Conservation (phyloP, 1,140 invertebrate genomes). For the Bradynema listronoti region DNA sequence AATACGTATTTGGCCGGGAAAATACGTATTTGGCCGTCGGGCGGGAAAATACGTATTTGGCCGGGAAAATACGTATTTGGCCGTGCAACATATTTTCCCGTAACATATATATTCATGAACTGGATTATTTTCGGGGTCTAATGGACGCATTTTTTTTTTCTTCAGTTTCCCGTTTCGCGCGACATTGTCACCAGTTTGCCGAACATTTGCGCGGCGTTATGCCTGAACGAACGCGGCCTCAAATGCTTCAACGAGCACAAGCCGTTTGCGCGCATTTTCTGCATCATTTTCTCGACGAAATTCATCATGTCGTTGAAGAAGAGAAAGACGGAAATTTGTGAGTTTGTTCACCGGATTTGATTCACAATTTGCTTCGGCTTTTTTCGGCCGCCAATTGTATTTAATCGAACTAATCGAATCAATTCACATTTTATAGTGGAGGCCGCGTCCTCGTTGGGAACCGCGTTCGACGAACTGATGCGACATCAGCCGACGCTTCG, state of each 20-base stretch:
- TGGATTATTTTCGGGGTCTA: no score
- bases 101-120: not conserved
- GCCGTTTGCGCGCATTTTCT: constrained; percentile 77
- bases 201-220: constrained; percentile 82
- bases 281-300: constrained; percentile 59
- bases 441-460: constrained; percentile 64
- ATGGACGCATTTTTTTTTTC: constrained; percentile 70
- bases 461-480: constrained; percentile 86
- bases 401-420: not conserved
- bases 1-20: no score
- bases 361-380: not conserved
- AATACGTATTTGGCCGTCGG: no score
- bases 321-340: constrained; percentile 38
- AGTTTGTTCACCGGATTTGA: not conserved
- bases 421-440: constrained; percentile 4
- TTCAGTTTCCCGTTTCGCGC: constrained; percentile 66
- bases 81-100: no score
- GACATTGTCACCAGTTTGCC: constrained; percentile 81
- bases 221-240: constrained; percentile 75
- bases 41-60: no score
- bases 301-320: constrained; percentile 44
- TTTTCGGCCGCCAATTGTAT: not conserved
- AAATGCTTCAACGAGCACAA: constrained; percentile 72
- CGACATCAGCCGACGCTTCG: constrained; percentile 76
- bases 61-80: no score